A percentile compares a stretch with the other conserved stretches of the same genome.
Evolutionary conservation across 2,113 vertebrate genomes (phyloP).

Genomic region (Heterocephalus glaber): DNA sequence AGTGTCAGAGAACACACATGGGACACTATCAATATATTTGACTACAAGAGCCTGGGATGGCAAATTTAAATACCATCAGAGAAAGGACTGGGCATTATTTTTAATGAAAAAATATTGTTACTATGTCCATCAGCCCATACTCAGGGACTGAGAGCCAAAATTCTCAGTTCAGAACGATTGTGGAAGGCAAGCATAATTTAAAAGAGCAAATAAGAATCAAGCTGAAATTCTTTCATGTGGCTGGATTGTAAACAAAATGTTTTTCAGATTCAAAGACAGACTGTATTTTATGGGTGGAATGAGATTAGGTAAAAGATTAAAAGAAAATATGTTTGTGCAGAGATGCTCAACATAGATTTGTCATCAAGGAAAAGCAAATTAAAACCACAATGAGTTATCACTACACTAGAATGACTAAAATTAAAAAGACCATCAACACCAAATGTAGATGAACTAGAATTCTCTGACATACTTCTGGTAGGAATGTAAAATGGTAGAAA

Average conservation of each 20-base stretch:
- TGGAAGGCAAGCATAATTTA: slow-evolving; percentile 61
- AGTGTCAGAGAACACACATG: slow-evolving; percentile 86
- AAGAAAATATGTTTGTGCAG: slow-evolving; percentile 74
- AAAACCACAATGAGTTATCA: slow-evolving; percentile 53
- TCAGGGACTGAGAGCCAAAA: slow-evolving; percentile 79
- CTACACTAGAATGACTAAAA: slow-evolving; percentile 6
- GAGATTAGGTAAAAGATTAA: slow-evolving; percentile 81
- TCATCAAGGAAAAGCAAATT: slow-evolving; percentile 46
- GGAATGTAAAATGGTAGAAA: not conserved
- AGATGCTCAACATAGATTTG: slow-evolving; percentile 13
- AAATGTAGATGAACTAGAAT: slow-evolving; percentile 36
- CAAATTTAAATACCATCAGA: slow-evolving; percentile 82
- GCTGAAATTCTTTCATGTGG: slow-evolving; percentile 79
- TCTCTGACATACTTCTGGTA: not conserved
- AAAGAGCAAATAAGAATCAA: slow-evolving; percentile 79
- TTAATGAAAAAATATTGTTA: slow-evolving; percentile 83
- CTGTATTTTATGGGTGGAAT: slow-evolving; percentile 83
- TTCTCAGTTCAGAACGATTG: slow-evolving; percentile 75
- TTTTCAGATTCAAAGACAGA: slow-evolving; percentile 76
- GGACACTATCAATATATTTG: slow-evolving; percentile 86
- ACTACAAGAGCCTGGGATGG: slow-evolving; percentile 81
- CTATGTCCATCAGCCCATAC: slow-evolving; percentile 72
- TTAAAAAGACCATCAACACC: slow-evolving; percentile 20
- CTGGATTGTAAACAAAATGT: slow-evolving; percentile 82
- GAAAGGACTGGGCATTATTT: slow-evolving; percentile 78